Percentiles rank a stretch among this genome's conserved stretches.
Conservation (phyloP, 2,888 invertebrate species). For the Erannis defoliaria region DNA sequence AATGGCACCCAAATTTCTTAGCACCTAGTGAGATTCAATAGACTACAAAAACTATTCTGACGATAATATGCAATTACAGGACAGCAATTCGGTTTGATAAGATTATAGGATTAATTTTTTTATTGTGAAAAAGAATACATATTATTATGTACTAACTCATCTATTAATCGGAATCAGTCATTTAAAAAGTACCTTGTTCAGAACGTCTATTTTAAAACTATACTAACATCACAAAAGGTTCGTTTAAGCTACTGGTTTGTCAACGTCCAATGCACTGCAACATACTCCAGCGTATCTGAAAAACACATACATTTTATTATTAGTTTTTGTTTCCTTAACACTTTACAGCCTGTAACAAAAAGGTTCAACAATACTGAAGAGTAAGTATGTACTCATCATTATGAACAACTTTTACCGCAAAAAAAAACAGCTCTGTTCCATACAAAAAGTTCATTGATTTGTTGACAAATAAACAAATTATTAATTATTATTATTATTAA, state of each 20-base stretch:
- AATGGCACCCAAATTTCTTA: conserved; percentile 39
- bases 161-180: conserved; percentile 32
- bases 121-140: background rate
- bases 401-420: too few species aligned
- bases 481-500: too few species aligned
- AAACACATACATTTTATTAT: conserved; percentile 28
- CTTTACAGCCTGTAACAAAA: too few species aligned
- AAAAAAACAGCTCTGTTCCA: too few species aligned
- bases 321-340: background rate
- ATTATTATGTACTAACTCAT: background rate
- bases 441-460: too few species aligned
- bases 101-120: background rate
- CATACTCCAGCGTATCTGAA: conserved; percentile 81
- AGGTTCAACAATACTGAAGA: too few species aligned
- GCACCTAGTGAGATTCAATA: conserved; percentile 33
- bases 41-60: background rate
- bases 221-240: conserved; percentile 25
- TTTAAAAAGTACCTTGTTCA: conserved; percentile 28
- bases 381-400: too few species aligned
- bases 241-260: conserved; percentile 19
- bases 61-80: too few species aligned
- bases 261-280: conserved; percentile 51
- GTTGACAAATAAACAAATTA: too few species aligned
- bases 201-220: conserved; percentile 10
- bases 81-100: too few species aligned